phyloP scores from a whole-genome alignment of 2,113 vertebrate genomes.

The Pedionomus torquatus region DNA sequence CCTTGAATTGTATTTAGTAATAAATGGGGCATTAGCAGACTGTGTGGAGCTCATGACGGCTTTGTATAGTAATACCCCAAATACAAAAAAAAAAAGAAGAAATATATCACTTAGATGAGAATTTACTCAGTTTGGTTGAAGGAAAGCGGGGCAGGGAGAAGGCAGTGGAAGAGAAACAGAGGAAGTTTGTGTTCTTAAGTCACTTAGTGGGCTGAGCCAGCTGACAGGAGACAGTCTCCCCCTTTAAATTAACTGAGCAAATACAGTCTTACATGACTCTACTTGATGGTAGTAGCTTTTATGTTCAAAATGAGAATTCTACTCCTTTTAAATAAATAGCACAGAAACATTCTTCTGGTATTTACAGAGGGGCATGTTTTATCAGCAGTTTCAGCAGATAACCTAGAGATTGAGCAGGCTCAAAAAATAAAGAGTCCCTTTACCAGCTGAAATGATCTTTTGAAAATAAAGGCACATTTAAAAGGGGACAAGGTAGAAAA shows the following conservation, averaged over 20 bases:
- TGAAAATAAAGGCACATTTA: neutral
- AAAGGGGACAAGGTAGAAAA: neutral
- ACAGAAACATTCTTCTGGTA: neutral
- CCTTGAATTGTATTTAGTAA: constrained; percentile 15
- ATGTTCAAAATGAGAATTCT: constrained; percentile 17
- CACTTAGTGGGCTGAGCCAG: neutral
- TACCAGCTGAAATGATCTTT: neutral
- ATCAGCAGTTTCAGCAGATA: neutral
- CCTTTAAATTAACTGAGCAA: neutral
- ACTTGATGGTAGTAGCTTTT: neutral
- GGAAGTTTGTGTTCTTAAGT: neutral
- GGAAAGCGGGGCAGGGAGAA: neutral
- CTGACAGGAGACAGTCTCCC: neutral
- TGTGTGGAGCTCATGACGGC: neutral
- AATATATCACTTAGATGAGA: neutral
- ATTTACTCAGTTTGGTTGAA: neutral
- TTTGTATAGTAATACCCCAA: neutral
- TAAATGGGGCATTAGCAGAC: neutral
- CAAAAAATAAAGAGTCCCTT: neutral
- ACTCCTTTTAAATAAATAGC: neutral
- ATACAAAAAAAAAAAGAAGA: neutral
- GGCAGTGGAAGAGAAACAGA: neutral
- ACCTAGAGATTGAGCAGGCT: neutral
- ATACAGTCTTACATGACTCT: neutral
- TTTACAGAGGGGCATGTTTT: neutral